Evolutionary conservation across 2,797 vertebrate genomes (phyloP), one percentile per base, ranked within the genome.

Genomic region (Crenichthys baileyi): DNA sequence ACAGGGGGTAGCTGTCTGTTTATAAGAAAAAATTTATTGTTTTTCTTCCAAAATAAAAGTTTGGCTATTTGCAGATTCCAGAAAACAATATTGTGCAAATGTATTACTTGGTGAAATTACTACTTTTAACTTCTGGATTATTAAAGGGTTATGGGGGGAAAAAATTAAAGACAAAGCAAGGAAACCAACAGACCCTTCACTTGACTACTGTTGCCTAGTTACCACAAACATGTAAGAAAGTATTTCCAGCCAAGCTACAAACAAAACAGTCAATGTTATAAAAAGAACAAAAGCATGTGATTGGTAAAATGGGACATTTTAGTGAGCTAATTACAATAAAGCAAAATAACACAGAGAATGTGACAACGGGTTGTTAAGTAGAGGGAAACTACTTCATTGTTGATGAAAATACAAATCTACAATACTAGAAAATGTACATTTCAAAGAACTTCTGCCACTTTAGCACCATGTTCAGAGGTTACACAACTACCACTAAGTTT

Each of bases 181-280:
- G 72, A 85, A 90, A 67, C 77, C 73, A 74, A 80, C 81, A 89
- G 85, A 90, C 81, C 84, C 73, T 82, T 86, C 78, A 84, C 87
- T 88, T 90, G 79, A 86, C 85, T 84, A 85, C 88, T 86, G 91
- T 93, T 93, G 92, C 92, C 84, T 88, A 82, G 92, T 88, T 90
- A 92, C 90, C 61, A 80, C 89, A 90, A 91, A 87, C 85, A 90
- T 91, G 87, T 8, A 73, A 22, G 87, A 91, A 90, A 83, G 70
- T 71, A 79, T 88, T 91, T 93, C 88, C 85, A 90, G 88, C 84
- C 46, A 26, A 85, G 80, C 75, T 73, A 39, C 56, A 82, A 85
- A 83, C 76, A 84, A 89, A 88, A 85, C 75, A 87, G 84, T 73
- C 71, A 84, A 53, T 46, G 70, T 75, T 76, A 87, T 63, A 81